Conservation (phyloP, 2,113 vertebrate genomes). For the Dunckerocampus dactyliophorus region DNA sequence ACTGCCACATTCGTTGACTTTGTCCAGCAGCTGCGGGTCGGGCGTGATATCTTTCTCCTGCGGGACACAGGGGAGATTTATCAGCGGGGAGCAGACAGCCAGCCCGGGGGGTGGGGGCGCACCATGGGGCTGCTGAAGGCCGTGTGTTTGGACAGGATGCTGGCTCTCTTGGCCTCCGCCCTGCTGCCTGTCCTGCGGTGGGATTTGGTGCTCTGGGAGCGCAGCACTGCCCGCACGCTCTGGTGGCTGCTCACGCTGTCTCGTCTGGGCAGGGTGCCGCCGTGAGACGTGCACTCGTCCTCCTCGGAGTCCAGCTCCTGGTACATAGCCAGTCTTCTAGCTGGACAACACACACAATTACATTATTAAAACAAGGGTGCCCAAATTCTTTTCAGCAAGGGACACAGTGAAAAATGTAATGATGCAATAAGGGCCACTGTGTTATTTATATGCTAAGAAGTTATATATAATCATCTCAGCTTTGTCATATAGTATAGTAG, state of each 20-base stretch:
- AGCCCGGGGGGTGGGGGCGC: slow-evolving; percentile 27
- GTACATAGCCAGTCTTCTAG: slow-evolving; percentile 88
- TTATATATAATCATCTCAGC: too few species aligned
- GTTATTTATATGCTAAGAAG: too few species aligned
- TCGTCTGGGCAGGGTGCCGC: slow-evolving; percentile 76
- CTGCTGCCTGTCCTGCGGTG: slow-evolving; percentile 86
- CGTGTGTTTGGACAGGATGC: slow-evolving; percentile 89
- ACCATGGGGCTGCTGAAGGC: slow-evolving; percentile 99
- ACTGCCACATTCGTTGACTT: slow-evolving; percentile 86
- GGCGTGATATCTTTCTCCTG: slow-evolving; percentile 96
- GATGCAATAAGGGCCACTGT: too few species aligned
- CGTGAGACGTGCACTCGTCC: slow-evolving; percentile 78
- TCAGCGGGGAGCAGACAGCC: neutral
- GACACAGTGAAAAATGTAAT: too few species aligned
- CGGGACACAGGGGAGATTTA: slow-evolving; percentile 14
- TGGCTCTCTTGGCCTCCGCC: slow-evolving; percentile 86
- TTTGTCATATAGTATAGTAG: too few species aligned
- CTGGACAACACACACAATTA: slow-evolving; percentile 55
- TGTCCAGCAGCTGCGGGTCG: slow-evolving; percentile 88
- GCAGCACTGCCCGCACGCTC: slow-evolving; percentile 77
- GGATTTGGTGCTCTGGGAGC: slow-evolving; percentile 87
- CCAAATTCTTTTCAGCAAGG: too few species aligned
- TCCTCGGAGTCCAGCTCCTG: slow-evolving; percentile 93
- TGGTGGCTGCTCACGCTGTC: slow-evolving; percentile 84
- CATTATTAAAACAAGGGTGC: too few species aligned